A percentile compares a stretch with the other conserved stretches of the same genome.
Evolutionary conservation across 2,113 vertebrate genomes (phyloP).

Genomic region (Candoia aspera): DNA sequence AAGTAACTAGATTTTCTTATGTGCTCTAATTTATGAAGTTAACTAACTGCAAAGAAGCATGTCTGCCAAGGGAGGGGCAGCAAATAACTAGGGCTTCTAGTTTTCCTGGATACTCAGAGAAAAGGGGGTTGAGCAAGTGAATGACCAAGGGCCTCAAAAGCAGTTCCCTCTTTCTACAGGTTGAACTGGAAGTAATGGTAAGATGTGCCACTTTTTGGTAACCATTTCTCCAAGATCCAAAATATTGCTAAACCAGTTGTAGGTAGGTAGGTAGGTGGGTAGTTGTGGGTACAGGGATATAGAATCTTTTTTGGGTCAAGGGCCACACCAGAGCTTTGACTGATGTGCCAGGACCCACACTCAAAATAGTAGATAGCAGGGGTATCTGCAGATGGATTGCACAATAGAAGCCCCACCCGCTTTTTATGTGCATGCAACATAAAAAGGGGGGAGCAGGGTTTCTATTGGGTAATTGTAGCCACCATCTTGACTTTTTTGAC

Average conservation of each 20-base stretch:
- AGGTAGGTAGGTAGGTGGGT: too few species aligned
- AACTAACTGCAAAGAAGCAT: slow-evolving; percentile 21
- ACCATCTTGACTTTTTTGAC: neutral
- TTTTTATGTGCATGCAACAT: neutral
- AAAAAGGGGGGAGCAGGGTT: neutral
- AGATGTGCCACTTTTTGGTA: too few species aligned
- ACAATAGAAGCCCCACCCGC: neutral
- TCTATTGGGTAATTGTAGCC: neutral
- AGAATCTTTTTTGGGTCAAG: neutral
- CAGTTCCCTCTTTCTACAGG: neutral
- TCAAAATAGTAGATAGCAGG: neutral
- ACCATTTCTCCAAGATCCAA: neutral
- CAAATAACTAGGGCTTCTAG: neutral
- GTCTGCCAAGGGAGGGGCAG: neutral
- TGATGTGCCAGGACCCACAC: neutral
- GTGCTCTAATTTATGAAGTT: slow-evolving; percentile 20
- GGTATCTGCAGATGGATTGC: neutral
- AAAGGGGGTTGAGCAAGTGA: neutral
- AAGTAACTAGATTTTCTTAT: slow-evolving; percentile 38
- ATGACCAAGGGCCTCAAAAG: neutral
- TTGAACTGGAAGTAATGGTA: too few species aligned
- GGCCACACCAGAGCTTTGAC: neutral
- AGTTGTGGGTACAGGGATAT: neutral
- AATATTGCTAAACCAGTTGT: neutral
- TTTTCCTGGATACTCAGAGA: neutral